Percentiles rank a stretch among this genome's conserved stretches.
Conservation (phyloP, 2,113 vertebrate species). For the Zosterops japonicus region DNA sequence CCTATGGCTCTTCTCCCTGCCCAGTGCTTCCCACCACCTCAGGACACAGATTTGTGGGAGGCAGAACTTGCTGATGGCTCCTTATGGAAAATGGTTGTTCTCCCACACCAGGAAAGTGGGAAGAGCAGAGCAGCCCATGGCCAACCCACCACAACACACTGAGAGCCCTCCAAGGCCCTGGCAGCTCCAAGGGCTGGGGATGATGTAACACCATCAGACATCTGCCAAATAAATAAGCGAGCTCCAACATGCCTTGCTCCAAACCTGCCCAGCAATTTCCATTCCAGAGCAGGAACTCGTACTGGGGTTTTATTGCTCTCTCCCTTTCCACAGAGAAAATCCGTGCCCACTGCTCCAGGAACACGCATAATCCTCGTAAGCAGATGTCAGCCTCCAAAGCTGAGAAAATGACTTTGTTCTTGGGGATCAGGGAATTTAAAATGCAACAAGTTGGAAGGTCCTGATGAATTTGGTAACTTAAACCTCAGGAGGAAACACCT, state of each 20-base stretch:
- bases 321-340: background rate
- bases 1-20: background rate
- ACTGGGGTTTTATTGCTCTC: background rate
- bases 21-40: background rate
- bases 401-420: slow-evolving; percentile 68
- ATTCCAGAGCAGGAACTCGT: background rate
- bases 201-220: slow-evolving; percentile 8
- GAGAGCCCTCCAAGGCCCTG: background rate
- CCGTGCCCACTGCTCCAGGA: slow-evolving; percentile 40
- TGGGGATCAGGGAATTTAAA: slow-evolving; percentile 17
- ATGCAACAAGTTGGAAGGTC: slow-evolving; percentile 1
- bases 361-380: slow-evolving; percentile 39
- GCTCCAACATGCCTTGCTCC: background rate
- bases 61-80: background rate
- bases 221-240: slow-evolving; percentile 34
- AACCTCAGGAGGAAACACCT: slow-evolving; percentile 59
- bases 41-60: background rate
- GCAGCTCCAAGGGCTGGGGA: background rate
- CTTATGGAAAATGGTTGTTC: background rate
- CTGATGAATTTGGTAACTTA: slow-evolving; percentile 21
- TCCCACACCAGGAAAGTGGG: background rate
- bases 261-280: slow-evolving; percentile 11
- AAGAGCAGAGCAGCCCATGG: background rate
- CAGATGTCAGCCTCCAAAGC: slow-evolving; percentile 58
- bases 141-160: background rate